Evolutionary conservation across 2,113 vertebrate species (phyloP), one percentile per base, ranked within the genome.

Genomic region (Origma solitaria): DNA sequence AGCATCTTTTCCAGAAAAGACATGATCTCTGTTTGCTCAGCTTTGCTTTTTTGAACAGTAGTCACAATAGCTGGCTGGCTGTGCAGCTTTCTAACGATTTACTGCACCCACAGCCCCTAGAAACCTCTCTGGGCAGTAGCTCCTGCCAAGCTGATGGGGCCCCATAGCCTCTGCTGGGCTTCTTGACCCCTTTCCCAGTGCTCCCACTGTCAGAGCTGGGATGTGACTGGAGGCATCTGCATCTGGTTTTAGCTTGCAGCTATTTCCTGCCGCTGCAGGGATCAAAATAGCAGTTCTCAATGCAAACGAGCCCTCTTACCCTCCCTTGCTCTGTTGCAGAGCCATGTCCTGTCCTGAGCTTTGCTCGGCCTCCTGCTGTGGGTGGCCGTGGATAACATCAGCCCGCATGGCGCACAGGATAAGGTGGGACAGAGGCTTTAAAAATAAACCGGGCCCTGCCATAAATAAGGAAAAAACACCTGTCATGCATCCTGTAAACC

Each of bases 391-490:
- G 81, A 84, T 94, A 81, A 94, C 75, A 77, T 90, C 92, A 79
- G 24, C 69, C 45, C 0, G 40, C 28, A 62, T 2, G 14, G 64
- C 0, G 28, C 72, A 92, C 85, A 94, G 92, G 92, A 76, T 82
- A 68, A 82, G 89, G 88, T 79, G 89, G 72, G 79, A 90, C 57
- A 0, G 40, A 65, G 31, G 53, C 79, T 82, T 82, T 88, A 88
- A 94, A 95, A 95, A 91, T 87, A 88, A 90, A 75, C 27, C 1
- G 5, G 37, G 45, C 79, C 71, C 68, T 77, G 23, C 10, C 62
- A 72, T 72, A 87, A 81, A 92, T 79, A 84, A 95, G 90, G 82
- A 92, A 94, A 90, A 76, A 31, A 8, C 76, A 92, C 82, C 85
- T 90, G 66, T 70, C 94, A 73, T 2, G 31, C 91, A 90, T 95